Conservation (phyloP, 2,113 vertebrate species). For the Polyodon spathula region DNA sequence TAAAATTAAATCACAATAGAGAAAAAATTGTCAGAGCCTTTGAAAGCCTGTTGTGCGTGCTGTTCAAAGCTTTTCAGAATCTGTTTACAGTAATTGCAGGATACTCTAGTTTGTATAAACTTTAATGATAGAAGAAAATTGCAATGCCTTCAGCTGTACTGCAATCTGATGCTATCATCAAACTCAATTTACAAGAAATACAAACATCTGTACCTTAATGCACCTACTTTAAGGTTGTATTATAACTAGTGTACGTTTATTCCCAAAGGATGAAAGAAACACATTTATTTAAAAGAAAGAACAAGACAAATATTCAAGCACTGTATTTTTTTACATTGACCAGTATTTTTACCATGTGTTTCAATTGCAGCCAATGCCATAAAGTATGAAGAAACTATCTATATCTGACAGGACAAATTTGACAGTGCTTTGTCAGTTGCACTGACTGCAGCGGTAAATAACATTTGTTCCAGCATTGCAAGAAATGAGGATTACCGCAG, state of each 20-base stretch:
- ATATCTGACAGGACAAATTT: too few species aligned
- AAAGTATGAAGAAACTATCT: too few species aligned
- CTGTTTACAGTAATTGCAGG: slow-evolving; percentile 40
- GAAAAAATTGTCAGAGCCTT: background rate
- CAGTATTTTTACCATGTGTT: too few species aligned
- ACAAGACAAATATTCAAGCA: too few species aligned
- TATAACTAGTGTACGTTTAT: slow-evolving; percentile 10
- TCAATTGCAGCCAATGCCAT: too few species aligned
- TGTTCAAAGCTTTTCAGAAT: slow-evolving; percentile 19
- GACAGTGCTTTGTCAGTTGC: too few species aligned
- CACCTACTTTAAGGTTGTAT: slow-evolving; percentile 19
- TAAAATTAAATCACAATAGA: too few species aligned
- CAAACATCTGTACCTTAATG: slow-evolving; percentile 16
- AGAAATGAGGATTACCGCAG: too few species aligned
- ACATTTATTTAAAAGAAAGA: too few species aligned
- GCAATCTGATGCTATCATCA: slow-evolving; percentile 41
- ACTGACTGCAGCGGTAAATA: too few species aligned
- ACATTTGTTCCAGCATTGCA: too few species aligned
- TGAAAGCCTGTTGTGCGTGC: background rate
- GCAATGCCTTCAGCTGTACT: slow-evolving; percentile 34
- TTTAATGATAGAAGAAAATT: slow-evolving; percentile 34
- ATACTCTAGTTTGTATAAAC: slow-evolving; percentile 41
- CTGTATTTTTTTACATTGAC: too few species aligned
- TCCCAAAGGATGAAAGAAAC: background rate
- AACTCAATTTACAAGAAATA: slow-evolving; percentile 39